A percentile compares a stretch with the other conserved stretches of the same genome.
Evolutionary conservation across 2,113 vertebrate genomes (phyloP).

Genomic region (Platichthys flesus): DNA sequence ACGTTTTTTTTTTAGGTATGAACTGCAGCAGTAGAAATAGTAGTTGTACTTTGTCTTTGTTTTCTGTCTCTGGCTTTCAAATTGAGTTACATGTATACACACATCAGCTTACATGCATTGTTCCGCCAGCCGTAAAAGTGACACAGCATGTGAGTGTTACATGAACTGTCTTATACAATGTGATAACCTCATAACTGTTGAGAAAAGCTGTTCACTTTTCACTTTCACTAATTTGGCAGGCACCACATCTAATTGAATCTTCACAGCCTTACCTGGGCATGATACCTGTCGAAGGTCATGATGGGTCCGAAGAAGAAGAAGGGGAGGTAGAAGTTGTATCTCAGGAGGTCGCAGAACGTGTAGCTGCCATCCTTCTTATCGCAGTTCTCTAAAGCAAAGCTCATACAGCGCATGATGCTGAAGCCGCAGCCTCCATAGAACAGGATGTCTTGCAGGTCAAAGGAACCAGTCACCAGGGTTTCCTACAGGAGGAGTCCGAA

Average conservation of each 20-base stretch:
- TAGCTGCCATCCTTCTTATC: constrained; percentile 89
- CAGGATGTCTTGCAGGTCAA: constrained; percentile 93
- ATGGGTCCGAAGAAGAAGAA: constrained; percentile 99
- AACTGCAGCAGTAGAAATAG: background rate
- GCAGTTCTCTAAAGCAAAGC: constrained; percentile 92
- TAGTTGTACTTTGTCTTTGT: background rate
- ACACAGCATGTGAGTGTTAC: background rate
- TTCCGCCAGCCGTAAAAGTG: background rate
- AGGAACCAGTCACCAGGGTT: constrained; percentile 88
- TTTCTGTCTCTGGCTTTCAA: background rate
- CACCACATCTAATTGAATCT: background rate
- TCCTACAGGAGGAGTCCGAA: constrained; percentile 54
- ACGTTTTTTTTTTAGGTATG: too few species aligned
- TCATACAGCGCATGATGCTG: constrained; percentile 95
- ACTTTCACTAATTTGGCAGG: background rate
- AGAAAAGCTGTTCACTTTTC: background rate
- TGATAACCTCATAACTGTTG: constrained; percentile 4
- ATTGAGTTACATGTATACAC: background rate
- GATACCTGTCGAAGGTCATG: constrained; percentile 95
- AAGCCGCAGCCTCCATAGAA: constrained; percentile 94
- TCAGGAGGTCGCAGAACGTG: constrained; percentile 90
- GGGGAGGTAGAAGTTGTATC: constrained; percentile 99
- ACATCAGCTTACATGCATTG: background rate
- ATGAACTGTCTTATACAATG: background rate
- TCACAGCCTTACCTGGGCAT: constrained; percentile 85